Percentiles rank a stretch among this genome's conserved stretches.
phyloP scores from a whole-genome alignment of 2,797 vertebrate genomes.

The Malacoraja senta region DNA sequence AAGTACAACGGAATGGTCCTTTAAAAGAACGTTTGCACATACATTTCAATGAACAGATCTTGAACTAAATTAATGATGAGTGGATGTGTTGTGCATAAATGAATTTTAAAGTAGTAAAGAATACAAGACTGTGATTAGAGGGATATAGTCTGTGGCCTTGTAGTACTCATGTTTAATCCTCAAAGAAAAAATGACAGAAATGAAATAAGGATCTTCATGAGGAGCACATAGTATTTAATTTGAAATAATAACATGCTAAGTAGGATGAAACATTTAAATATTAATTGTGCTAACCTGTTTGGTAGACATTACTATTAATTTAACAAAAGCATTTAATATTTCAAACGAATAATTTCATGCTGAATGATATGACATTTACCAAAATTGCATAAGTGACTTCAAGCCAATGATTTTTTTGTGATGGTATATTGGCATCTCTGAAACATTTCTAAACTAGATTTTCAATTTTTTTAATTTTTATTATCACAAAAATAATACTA shows the following conservation, averaged over 20 bases:
- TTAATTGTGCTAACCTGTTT: background rate
- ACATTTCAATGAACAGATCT: background rate
- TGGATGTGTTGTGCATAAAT: background rate
- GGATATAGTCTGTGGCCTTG: background rate
- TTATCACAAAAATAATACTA: no score
- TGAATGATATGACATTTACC: background rate
- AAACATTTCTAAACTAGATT: no score
- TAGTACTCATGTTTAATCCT: background rate
- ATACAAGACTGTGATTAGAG: background rate
- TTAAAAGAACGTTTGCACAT: background rate
- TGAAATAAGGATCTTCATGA: background rate
- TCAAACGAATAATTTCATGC: background rate
- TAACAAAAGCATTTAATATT: background rate
- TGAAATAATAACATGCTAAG: background rate
- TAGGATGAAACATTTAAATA: background rate
- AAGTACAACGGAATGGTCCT: background rate
- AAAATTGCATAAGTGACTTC: background rate
- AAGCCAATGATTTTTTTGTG: background rate
- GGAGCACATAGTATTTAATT: background rate
- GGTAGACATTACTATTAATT: background rate
- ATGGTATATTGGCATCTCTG: no score
- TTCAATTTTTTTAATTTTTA: no score
- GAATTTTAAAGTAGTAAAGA: background rate
- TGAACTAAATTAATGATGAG: background rate
- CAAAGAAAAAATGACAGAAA: background rate